Evolutionary conservation across 2,113 vertebrate species (phyloP).

Genomic region (Poecile atricapillus): DNA sequence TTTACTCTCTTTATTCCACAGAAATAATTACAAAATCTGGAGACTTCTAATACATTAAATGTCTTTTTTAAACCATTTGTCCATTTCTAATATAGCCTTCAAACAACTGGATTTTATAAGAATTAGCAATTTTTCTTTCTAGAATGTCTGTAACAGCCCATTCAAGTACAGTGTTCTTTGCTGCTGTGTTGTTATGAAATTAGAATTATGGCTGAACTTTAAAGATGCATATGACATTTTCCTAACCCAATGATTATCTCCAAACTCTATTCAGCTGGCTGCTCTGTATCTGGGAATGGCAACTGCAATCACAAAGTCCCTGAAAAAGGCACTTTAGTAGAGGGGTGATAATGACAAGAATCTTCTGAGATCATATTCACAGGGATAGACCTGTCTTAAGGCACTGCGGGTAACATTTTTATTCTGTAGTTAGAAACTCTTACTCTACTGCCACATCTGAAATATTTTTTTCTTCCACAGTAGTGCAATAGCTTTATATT

Average conservation of each 20-base stretch:
- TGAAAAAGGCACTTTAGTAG: not conserved
- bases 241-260: not conserved
- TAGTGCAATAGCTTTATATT: not conserved
- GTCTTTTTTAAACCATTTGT: not conserved
- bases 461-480: not conserved
- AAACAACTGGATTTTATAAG: not conserved
- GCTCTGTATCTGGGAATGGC: not conserved
- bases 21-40: not conserved
- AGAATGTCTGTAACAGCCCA: not conserved
- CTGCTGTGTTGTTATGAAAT: not conserved
- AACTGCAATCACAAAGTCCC: not conserved
- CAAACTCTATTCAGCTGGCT: not conserved
- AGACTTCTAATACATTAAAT: not conserved
- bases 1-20: not conserved
- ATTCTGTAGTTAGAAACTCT: not conserved
- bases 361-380: fast-evolving
- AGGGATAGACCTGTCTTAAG: not conserved
- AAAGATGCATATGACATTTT: not conserved
- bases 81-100: not conserved
- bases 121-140: not conserved
- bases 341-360: not conserved
- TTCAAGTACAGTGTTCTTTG: not conserved
- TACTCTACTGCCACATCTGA: not conserved
- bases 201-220: not conserved
- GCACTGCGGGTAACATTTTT: not conserved